Percentiles rank a stretch among this genome's conserved stretches.
Conservation (phyloP, 2,113 vertebrate genomes). For the Tetraodon nigroviridis region DNA sequence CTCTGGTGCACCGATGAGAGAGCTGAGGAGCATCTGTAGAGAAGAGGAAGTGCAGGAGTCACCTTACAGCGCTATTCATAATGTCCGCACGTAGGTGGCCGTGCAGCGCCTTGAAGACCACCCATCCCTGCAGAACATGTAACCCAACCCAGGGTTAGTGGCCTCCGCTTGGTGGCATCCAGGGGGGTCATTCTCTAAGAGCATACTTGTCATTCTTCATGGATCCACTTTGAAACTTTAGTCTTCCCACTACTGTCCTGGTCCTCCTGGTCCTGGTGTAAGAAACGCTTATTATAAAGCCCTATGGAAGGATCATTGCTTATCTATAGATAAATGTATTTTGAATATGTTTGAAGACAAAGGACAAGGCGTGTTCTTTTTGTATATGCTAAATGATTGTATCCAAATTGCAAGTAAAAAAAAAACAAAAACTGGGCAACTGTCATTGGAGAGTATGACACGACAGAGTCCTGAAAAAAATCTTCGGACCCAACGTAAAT, state of each 20-base stretch:
- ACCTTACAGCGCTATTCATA: slow-evolving; percentile 14
- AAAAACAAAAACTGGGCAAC: slow-evolving; percentile 19
- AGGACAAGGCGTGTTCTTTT: not conserved
- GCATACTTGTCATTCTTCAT: slow-evolving; percentile 51
- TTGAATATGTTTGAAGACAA: too few species aligned
- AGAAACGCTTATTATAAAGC: not conserved
- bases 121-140: slow-evolving; percentile 40
- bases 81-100: slow-evolving; percentile 19
- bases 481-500: slow-evolving; percentile 31
- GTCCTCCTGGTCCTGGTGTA: slow-evolving; percentile 6
- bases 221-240: slow-evolving; percentile 43
- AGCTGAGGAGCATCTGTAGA: slow-evolving; percentile 35
- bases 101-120: slow-evolving; percentile 11
- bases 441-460: not conserved
- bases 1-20: slow-evolving; percentile 25
- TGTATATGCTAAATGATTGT: not conserved
- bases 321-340: not conserved
- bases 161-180: slow-evolving; percentile 33
- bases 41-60: slow-evolving; percentile 20
- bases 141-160: slow-evolving; percentile 51
- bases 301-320: slow-evolving; percentile 1
- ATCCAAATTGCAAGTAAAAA: slow-evolving; percentile 14
- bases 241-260: slow-evolving; percentile 13
- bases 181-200: slow-evolving; percentile 29
- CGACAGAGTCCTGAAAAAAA: slow-evolving; percentile 4